Evolutionary conservation across 2,113 vertebrate genomes (phyloP).

Genomic region (Corythoichthys haematopterus): DNA sequence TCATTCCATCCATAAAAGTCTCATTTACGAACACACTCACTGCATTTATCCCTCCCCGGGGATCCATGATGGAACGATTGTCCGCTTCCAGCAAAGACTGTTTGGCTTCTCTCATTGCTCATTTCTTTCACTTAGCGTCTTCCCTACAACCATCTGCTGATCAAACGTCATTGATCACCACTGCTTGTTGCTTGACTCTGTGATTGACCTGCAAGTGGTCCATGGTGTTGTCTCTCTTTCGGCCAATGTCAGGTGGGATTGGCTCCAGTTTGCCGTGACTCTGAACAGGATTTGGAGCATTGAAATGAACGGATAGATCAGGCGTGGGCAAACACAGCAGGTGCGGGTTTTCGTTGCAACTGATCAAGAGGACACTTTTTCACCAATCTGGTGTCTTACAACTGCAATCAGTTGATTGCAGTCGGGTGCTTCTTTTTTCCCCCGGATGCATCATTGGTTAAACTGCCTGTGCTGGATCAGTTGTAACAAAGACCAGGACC

Average conservation of each 20-base stretch:
- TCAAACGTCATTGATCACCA: constrained; percentile 12
- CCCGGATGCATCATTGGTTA: too few relatives aligned
- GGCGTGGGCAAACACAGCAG: too few relatives aligned
- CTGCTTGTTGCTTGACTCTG: constrained; percentile 2
- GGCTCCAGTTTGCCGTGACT: background rate
- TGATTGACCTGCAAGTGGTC: background rate
- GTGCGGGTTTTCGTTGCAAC: too few relatives aligned
- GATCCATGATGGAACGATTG: constrained; percentile 44
- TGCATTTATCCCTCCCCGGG: constrained; percentile 41
- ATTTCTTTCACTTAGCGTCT: constrained; percentile 6
- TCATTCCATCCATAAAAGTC: constrained; percentile 20
- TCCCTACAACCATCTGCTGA: constrained; percentile 9
- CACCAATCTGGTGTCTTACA: too few relatives aligned
- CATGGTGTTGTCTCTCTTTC: background rate
- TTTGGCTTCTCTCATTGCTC: constrained; percentile 27
- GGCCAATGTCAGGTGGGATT: background rate
- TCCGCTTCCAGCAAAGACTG: constrained; percentile 29
- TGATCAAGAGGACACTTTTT: too few relatives aligned
- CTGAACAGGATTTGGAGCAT: background rate
- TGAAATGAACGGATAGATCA: background rate
- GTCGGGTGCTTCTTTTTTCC: too few relatives aligned
- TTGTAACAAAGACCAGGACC: too few relatives aligned
- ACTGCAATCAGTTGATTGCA: too few relatives aligned
- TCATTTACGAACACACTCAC: constrained; percentile 22
- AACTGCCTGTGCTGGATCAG: too few relatives aligned